phyloP scores from a whole-genome alignment of 1,140 invertebrate species.

The Heterodera schachtii region DNA sequence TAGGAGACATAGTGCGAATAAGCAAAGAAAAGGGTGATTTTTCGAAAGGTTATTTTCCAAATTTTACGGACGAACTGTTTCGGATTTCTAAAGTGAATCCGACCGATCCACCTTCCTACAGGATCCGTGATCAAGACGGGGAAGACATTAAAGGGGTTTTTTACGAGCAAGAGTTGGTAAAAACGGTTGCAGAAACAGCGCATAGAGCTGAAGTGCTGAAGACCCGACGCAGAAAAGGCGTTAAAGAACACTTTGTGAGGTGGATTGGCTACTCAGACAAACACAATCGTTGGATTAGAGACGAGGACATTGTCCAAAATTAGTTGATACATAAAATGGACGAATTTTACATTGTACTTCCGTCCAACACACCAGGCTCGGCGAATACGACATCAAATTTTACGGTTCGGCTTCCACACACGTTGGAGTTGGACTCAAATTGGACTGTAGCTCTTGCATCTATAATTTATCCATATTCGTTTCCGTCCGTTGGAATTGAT shows the following conservation, averaged over 20 bases:
- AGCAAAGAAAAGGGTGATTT: not conserved
- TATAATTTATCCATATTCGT: no score
- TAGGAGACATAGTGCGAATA: not conserved
- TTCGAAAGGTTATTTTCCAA: no score
- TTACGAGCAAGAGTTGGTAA: slow-evolving; percentile 2
- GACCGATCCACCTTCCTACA: no score
- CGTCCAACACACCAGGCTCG: no score
- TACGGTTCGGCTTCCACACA: no score
- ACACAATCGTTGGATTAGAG: not conserved
- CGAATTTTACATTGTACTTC: not conserved
- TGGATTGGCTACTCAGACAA: not conserved
- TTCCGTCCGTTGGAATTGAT: no score
- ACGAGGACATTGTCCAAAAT: not conserved
- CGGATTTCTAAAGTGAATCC: no score
- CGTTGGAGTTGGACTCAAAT: no score
- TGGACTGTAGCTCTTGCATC: no score
- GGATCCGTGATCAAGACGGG: no score
- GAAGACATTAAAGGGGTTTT: not conserved
- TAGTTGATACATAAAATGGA: not conserved
- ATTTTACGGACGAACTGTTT: no score
- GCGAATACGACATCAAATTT: no score
- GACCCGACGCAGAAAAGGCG: not conserved
- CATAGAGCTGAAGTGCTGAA: not conserved
- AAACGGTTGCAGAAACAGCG: not conserved
- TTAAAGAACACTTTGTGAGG: not conserved